These are phyloP conservation scores for Amorpha juglandis DNA, from an alignment of 2,888 invertebrate species.

Conservation along the genomic window DNA sequence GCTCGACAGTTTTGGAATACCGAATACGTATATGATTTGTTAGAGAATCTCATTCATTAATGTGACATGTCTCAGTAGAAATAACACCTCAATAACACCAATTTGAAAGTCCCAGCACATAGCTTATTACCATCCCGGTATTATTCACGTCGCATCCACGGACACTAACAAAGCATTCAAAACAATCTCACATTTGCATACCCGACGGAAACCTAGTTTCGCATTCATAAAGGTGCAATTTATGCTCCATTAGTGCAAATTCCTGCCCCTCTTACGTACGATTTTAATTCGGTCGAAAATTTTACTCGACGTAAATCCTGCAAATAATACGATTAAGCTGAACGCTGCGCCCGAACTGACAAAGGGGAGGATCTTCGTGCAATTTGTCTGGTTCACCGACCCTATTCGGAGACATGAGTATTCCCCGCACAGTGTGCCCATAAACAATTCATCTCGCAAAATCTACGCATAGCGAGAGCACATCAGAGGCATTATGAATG, in stretches of 20 bases:
- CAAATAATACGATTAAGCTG: constrained; percentile 67
- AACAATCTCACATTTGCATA: constrained; percentile 57
- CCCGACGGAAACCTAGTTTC: constrained; percentile 49
- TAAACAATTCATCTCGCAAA: constrained; percentile 68
- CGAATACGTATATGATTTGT: background rate
- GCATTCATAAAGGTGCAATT: constrained; percentile 56
- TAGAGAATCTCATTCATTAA: background rate
- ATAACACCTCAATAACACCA: background rate
- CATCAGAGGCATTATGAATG: constrained; percentile 58
- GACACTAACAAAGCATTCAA: constrained; percentile 47
- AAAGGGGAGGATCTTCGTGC: constrained; percentile 58
- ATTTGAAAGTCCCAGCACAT: constrained; percentile 1
- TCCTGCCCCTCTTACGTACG: constrained; percentile 47
- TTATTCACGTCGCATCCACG: constrained; percentile 51
- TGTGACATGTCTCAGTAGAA: background rate
- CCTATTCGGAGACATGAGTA: constrained; percentile 58
- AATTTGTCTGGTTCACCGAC: constrained; percentile 74
- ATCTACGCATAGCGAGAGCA: constrained; percentile 55
- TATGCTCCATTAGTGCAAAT: constrained; percentile 56
- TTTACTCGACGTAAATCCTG: constrained; percentile 58
- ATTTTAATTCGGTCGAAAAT: constrained; percentile 58
- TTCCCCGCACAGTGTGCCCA: constrained; percentile 48
- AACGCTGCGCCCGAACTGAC: constrained; percentile 58
- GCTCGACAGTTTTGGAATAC: constrained; percentile 2
- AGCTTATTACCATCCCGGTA: constrained; percentile 42